Evolutionary conservation across 2,888 invertebrate species (phyloP).

Genomic region (Agrochola circellaris): DNA sequence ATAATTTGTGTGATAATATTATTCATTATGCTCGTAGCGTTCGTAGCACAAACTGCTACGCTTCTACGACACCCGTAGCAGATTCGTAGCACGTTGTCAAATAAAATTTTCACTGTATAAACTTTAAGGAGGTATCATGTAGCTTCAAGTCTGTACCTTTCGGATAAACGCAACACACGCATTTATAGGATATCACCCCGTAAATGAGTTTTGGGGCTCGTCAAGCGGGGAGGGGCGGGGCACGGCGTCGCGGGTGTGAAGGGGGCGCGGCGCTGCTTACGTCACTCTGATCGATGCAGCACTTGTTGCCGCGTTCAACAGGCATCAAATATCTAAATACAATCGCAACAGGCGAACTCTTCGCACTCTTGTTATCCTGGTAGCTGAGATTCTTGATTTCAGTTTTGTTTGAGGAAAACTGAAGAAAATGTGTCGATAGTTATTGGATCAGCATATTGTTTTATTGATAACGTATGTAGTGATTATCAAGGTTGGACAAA

Average conservation of each 20-base stretch:
- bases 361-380: slow-evolving; percentile 63
- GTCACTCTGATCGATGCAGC: slow-evolving; percentile 88
- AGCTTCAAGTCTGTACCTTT: slow-evolving; percentile 29
- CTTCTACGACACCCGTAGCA: slow-evolving; percentile 33
- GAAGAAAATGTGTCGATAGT: not conserved
- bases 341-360: slow-evolving; percentile 68
- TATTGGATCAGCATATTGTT: not conserved
- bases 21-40: slow-evolving; percentile 25
- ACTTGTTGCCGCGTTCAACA: slow-evolving; percentile 89
- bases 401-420: slow-evolving; percentile 18
- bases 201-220: slow-evolving; percentile 78
- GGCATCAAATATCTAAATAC: slow-evolving; percentile 78
- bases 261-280: slow-evolving; percentile 74
- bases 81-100: slow-evolving; percentile 9
- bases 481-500: slow-evolving; percentile 7
- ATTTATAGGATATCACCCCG: slow-evolving; percentile 73
- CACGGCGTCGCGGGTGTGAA: slow-evolving; percentile 56
- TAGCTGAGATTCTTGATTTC: slow-evolving; percentile 53
- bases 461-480: slow-evolving; percentile 6
- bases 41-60: slow-evolving; percentile 41
- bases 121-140: slow-evolving; percentile 3
- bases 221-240: slow-evolving; percentile 65
- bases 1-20: not conserved
- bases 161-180: slow-evolving; percentile 54
- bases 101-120: slow-evolving; percentile 5